These are phyloP conservation scores for Eudasyphora cyanicolor DNA, from an alignment of 2,888 invertebrate species.

Conservation along the genomic window DNA sequence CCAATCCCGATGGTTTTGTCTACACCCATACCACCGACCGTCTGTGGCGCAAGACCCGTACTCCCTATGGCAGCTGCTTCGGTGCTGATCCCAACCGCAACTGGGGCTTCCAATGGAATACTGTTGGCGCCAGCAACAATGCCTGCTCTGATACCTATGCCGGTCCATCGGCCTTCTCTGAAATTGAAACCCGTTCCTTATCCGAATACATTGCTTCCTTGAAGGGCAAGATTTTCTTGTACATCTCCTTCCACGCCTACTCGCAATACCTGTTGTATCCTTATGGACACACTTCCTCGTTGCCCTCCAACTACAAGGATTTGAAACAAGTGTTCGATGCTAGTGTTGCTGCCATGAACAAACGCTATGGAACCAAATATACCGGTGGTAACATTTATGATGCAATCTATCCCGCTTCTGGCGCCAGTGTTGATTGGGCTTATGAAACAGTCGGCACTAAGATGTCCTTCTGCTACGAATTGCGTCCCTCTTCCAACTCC, in stretches of 20 bases:
- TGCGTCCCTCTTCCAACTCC: slow-evolving; percentile 77
- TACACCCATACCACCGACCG: slow-evolving; percentile 83
- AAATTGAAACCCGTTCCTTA: slow-evolving; percentile 83
- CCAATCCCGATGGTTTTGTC: slow-evolving; percentile 90
- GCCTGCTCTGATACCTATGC: slow-evolving; percentile 85
- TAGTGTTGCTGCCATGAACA: slow-evolving; percentile 72
- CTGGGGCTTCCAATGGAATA: slow-evolving; percentile 86
- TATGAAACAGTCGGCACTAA: slow-evolving; percentile 81
- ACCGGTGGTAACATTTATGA: slow-evolving; percentile 80
- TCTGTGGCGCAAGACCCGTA: slow-evolving; percentile 85
- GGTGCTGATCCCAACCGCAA: slow-evolving; percentile 91
- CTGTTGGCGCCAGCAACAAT: slow-evolving; percentile 82
- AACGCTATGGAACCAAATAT: slow-evolving; percentile 79
- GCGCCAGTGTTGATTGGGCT: slow-evolving; percentile 85
- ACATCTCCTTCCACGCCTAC: slow-evolving; percentile 88
- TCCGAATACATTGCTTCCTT: slow-evolving; percentile 82
- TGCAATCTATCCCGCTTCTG: slow-evolving; percentile 82
- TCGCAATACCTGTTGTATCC: slow-evolving; percentile 86
- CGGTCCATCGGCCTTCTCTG: slow-evolving; percentile 86
- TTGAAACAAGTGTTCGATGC: slow-evolving; percentile 77
- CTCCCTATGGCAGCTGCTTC: slow-evolving; percentile 80
- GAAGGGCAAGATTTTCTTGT: slow-evolving; percentile 82
- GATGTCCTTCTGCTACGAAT: slow-evolving; percentile 84
- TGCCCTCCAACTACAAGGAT: slow-evolving; percentile 81
- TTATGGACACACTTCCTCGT: slow-evolving; percentile 82